phyloP scores from a whole-genome alignment of 35 echinoderm and acorn worm species.

The Apostichopus californicus region DNA sequence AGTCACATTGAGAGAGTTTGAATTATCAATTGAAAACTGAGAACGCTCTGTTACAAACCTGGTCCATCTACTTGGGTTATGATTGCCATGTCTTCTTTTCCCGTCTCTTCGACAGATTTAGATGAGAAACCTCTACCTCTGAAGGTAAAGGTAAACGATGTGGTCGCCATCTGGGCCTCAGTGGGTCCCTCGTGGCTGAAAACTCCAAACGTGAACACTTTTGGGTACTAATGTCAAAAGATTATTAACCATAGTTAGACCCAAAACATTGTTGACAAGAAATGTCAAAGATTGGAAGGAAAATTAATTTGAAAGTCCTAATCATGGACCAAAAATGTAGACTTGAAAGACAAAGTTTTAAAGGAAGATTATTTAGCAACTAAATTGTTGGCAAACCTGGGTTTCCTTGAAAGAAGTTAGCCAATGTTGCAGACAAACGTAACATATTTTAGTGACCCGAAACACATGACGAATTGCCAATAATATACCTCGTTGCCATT shows the following conservation, averaged over 20 bases:
- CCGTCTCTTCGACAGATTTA: constrained; percentile 29
- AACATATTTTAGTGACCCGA: too few species aligned
- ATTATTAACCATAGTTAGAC: too few species aligned
- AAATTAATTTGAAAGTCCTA: neutral
- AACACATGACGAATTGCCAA: too few species aligned
- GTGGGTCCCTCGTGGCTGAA: constrained; percentile 87
- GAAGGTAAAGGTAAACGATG: constrained; percentile 67
- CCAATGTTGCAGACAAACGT: too few species aligned
- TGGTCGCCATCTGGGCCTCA: constrained; percentile 62
- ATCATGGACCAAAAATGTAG: neutral
- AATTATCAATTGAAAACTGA: too few species aligned
- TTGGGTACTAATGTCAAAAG: constrained; percentile 65
- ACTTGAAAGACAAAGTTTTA: too few species aligned
- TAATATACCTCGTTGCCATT: too few species aligned
- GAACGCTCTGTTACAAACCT: constrained; percentile 44
- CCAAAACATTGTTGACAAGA: too few species aligned
- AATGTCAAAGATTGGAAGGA: neutral
- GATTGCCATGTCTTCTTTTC: constrained; percentile 70
- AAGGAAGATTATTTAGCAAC: too few species aligned
- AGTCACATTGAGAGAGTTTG: too few species aligned
- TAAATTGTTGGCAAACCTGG: too few species aligned
- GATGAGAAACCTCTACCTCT: constrained; percentile 72
- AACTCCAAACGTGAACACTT: constrained; percentile 70
- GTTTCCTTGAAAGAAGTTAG: too few species aligned
- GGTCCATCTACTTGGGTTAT: constrained; percentile 80